phyloP scores from a whole-genome alignment of 92 coral and sea anemone species.

The Actinernus sp. region DNA sequence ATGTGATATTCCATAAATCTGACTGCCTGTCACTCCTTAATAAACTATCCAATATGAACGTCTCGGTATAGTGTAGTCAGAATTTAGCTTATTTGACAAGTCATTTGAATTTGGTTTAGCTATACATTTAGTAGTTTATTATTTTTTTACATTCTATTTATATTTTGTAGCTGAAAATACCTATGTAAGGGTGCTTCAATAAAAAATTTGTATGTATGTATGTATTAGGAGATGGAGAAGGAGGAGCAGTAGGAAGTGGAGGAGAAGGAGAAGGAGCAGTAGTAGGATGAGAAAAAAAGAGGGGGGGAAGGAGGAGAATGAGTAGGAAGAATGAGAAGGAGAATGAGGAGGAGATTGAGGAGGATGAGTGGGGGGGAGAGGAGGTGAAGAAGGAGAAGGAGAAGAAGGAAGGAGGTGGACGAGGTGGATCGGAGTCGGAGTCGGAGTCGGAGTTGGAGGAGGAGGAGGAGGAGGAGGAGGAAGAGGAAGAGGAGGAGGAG shows the following conservation, averaged over 20 bases:
- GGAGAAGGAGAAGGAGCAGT: neutral
- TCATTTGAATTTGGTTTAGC: too few species aligned
- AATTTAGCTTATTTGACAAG: too few species aligned
- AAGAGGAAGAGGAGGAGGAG: neutral
- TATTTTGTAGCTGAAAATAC: too few species aligned
- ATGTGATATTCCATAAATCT: too few species aligned
- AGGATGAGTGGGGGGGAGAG: neutral
- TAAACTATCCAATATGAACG: too few species aligned
- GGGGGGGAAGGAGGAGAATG: neutral
- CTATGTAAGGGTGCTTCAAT: too few species aligned
- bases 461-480: slow-evolving; percentile 2
- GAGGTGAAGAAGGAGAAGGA: neutral
- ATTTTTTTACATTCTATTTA: too few species aligned
- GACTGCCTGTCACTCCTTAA: too few species aligned
- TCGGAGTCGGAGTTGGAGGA: neutral
- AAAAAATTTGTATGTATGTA: too few species aligned
- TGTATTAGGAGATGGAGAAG: neutral
- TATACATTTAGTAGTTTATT: too few species aligned
- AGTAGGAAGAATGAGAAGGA: neutral
- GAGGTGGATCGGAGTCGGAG: neutral
- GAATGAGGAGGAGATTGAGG: neutral
- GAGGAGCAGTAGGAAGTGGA: neutral
- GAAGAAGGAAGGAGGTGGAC: neutral
- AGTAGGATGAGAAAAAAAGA: neutral
- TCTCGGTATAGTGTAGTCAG: too few species aligned